A percentile compares a stretch with the other conserved stretches of the same genome.
phyloP scores from a whole-genome alignment of 2,113 vertebrate species.

The Phalacrocorax carbo region DNA sequence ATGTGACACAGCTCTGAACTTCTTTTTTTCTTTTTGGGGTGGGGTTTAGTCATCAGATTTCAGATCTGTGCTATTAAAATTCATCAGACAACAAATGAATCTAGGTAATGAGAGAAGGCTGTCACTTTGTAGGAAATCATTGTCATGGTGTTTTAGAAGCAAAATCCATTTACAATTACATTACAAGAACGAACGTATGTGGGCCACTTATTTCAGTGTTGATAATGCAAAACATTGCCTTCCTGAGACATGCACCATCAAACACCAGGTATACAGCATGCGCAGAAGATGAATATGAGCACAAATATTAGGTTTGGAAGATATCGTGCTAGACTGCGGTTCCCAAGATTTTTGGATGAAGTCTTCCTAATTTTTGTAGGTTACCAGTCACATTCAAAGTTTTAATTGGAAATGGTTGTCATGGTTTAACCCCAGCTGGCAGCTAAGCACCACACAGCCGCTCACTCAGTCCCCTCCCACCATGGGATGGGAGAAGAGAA shows the following conservation, averaged over 20 bases:
- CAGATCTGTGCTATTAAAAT: constrained; percentile 41
- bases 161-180: not conserved
- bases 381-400: not conserved
- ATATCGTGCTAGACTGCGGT: not conserved
- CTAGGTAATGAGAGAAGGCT: constrained; percentile 24
- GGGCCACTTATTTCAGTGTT: not conserved
- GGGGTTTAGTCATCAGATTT: constrained; percentile 19
- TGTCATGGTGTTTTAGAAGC: not conserved
- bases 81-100: constrained; percentile 1
- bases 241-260: not conserved
- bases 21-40: not conserved
- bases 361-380: not conserved
- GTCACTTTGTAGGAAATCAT: constrained; percentile 34
- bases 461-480: no score
- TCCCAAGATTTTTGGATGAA: not conserved
- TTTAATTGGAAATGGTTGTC: not conserved
- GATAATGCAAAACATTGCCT: not conserved
- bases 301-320: not conserved
- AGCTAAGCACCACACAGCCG: no score
- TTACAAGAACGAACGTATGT: not conserved
- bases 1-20: not conserved
- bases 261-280: not conserved
- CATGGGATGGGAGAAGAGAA: no score
- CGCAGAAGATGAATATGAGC: not conserved
- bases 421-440: no score